A percentile compares a stretch with the other conserved stretches of the same genome.
Conservation (phyloP, 1,140 invertebrate genomes). For the Branchinecta lynchi region DNA sequence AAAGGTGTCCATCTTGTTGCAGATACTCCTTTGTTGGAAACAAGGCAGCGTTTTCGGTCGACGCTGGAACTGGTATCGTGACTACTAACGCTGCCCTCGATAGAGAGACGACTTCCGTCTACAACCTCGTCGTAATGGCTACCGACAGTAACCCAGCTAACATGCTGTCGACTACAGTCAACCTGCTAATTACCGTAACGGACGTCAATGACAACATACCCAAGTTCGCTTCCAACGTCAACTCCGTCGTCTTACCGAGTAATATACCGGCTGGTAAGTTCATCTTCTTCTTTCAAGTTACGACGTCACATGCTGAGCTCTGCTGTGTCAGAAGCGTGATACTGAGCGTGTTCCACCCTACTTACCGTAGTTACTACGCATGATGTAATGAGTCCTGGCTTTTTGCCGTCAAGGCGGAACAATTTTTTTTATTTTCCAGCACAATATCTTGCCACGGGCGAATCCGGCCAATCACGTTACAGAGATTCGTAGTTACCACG, state of each 20-base stretch:
- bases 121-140: constrained; percentile 65
- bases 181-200: constrained; percentile 55
- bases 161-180: constrained; percentile 55
- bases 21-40: constrained; percentile 64
- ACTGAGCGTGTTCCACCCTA: no score
- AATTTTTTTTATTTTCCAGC: no score
- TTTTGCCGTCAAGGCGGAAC: no score
- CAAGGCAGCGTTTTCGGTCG: constrained; percentile 43
- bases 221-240: constrained; percentile 48
- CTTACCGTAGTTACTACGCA: no score
- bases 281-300: constrained; percentile 5
- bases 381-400: no score
- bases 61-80: constrained; percentile 56
- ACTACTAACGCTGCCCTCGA: constrained; percentile 52
- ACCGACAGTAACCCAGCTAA: constrained; percentile 71
- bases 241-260: constrained; percentile 61
- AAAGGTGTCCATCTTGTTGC: no score
- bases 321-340: neutral
- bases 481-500: no score
- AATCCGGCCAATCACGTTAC: no score
- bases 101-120: constrained; percentile 55
- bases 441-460: no score
- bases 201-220: constrained; percentile 82
- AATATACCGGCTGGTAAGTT: constrained; percentile 45
- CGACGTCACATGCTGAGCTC: neutral